Base-by-base conservation (phyloP, 2,113 vertebrate genomes). In the Equus przewalskii region DNA sequence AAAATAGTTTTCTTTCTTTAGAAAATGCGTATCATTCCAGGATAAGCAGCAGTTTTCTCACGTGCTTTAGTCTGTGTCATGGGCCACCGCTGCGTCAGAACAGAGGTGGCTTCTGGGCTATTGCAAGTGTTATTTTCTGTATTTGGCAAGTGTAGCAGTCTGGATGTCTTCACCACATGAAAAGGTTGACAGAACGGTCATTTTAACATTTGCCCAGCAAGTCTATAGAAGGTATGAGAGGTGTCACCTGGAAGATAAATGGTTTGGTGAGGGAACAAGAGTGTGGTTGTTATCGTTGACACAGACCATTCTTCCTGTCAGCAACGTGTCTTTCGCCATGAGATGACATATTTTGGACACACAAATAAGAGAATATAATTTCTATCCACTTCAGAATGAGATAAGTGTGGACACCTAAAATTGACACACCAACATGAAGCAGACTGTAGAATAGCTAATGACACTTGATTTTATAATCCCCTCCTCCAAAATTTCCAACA, bases 1-100 rank as follows among this genome's bases (percentile, higher is more conserved):
- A 69, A 96, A 97, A 97, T 97, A 97, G 94, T 95, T 97, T 97
- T 97, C 97, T 97, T 98, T 97, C 97, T 98, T 98, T 98, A 98
- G 97, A 96, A 90, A 95, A 92, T 16, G 79, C 58, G n/a, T 95
- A 78, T 73, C 97, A 92, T 80, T 79, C 80, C 72, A 21, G 81
- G 28, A 96, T 54, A 64, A 88, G 82, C 13, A 64, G 64, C 84
- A 67, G 36, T 65, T 73, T 51, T 91, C 83, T 96, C 96, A 78
- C 70, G 0, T 96, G 95, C 58, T 94, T 73, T 28, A 60, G 58
- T 72, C 58, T 12, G 16, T 93, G 84, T 94, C 92, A 69, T 1
- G 95, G 96, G 75, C 58, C 92, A 82, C 79, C 33, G 19, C 70
- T 46, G 60, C 95, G 49, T 72, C 90, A 85, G 89, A 96, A 70